These are phyloP conservation scores for Drosophila nigrodunni DNA, from an alignment of 1,140 invertebrate species.

Conservation along the genomic window DNA sequence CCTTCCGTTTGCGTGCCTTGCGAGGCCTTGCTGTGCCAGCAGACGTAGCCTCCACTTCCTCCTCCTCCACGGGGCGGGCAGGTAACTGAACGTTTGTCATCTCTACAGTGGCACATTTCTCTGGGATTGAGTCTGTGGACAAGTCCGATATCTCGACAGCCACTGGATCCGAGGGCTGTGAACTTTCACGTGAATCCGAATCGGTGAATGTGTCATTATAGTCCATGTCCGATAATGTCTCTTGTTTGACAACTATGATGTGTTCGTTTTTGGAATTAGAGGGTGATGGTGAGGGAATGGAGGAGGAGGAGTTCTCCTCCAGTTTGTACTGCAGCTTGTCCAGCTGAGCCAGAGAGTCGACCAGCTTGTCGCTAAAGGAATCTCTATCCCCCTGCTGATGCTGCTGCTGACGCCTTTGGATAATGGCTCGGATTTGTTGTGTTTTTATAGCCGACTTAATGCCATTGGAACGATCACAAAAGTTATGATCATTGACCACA, in stretches of 20 bases:
- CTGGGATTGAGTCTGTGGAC: slow-evolving; percentile 16
- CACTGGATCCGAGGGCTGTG: slow-evolving; percentile 38
- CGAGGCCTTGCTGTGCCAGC: neutral
- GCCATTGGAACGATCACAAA: slow-evolving; percentile 21
- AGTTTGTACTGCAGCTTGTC: neutral
- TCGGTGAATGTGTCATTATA: slow-evolving; percentile 21
- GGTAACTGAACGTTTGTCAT: slow-evolving; percentile 1
- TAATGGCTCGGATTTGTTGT: neutral
- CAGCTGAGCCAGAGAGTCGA: slow-evolving; percentile 2
- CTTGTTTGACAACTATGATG: neutral
- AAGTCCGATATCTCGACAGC: slow-evolving; percentile 35
- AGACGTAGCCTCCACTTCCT: no score
- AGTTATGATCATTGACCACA: slow-evolving; percentile 60
- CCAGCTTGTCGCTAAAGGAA: slow-evolving; percentile 5
- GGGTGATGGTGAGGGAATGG: neutral
- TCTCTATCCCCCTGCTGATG: neutral
- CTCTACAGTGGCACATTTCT: neutral
- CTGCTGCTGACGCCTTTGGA: slow-evolving; percentile 12
- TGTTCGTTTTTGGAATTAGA: neutral
- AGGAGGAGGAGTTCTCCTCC: neutral
- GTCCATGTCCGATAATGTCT: neutral
- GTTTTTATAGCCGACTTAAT: neutral
- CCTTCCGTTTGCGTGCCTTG: slow-evolving; percentile 25
- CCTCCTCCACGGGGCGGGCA: neutral
- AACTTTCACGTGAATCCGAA: slow-evolving; percentile 28